Evolutionary conservation across 92 coral and sea anemone species (phyloP), one percentile per base, ranked within the genome.

Genomic region (Zoanthus gigantus): DNA sequence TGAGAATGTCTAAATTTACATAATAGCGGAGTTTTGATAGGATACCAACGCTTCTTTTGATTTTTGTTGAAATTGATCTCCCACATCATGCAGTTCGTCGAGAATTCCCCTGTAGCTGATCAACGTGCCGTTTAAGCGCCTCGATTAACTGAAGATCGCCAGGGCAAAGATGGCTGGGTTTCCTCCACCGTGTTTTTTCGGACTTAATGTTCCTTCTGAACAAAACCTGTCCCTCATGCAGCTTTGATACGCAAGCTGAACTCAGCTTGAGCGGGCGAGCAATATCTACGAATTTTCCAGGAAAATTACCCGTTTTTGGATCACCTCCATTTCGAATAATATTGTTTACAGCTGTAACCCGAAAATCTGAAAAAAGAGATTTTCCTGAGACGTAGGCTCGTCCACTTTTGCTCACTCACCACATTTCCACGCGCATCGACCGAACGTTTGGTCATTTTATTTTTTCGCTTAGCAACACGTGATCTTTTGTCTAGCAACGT

Each of bases 101-200:
- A 89, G 29, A 54, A 89, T 71, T 80, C 86, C 88, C 29, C 78
- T 74, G 84, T 86, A 71, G 32, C 86, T 86, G 16, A 86, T 82
- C 3, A 92, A 78, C 65, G 90, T 89, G 82, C 52, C 87, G 77
- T 86, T 92, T 90, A 7, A 92, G 87, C 14, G 83, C 77, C 78
- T 92, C 95, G 18, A 92, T 87, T 28, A 54, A 54, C 14, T 54
- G 9, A 54, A 54, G 60, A 54, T 54, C 9, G 42, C 42, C 42
- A 34, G 42, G 42, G 42, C 2, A 34, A 34, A 34, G 42, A 54
- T 54, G 60, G 60, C 60, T 54, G 60, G 13, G 60, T 54, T 54
- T 54, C 60, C 60, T 54, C 60, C 60, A 54, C 60, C 60, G 9
- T 9, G 60, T 54, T 54, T 54, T 8, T 54, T 54, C 9, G 13